Evolutionary conservation across 2,113 vertebrate species (phyloP).

Genomic region (Microcebus griseorufus): DNA sequence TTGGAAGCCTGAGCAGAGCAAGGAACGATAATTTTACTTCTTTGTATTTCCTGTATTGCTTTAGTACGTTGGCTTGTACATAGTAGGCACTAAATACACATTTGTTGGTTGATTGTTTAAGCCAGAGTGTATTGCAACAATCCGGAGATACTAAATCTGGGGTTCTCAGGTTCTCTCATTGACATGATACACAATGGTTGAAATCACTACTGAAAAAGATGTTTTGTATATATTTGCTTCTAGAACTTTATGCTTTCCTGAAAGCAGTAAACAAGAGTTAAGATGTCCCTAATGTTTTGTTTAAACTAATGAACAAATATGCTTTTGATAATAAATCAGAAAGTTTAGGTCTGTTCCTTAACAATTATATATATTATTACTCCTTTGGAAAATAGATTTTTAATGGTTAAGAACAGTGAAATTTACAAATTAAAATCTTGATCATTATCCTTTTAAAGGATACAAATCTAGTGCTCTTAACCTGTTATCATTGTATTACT

Average conservation of each 20-base stretch:
- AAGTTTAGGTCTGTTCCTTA: conserved; percentile 52
- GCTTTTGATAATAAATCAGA: conserved; percentile 56
- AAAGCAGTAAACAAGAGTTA: conserved; percentile 60
- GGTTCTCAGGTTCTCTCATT: conserved; percentile 37
- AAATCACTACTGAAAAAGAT: conserved; percentile 24
- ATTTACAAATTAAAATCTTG: conserved; percentile 73
- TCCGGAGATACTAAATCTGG: neutral
- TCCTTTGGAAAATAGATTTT: conserved; percentile 71
- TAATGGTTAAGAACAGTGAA: conserved; percentile 72
- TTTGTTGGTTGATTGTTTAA: conserved; percentile 26
- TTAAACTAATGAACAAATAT: conserved; percentile 66
- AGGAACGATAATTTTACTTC: conserved; percentile 23
- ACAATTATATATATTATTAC: conserved; percentile 57
- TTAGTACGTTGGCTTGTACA: conserved; percentile 59
- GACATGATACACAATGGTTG: conserved; percentile 35
- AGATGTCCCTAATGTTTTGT: conserved; percentile 47
- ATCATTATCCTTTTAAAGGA: conserved; percentile 39
- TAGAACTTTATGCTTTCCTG: conserved; percentile 58
- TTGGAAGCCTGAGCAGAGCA: conserved; percentile 48
- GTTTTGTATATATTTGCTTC: conserved; percentile 60
- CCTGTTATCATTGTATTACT: conserved; percentile 44
- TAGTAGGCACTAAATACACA: conserved; percentile 28
- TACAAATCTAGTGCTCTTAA: conserved; percentile 63
- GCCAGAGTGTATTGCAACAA: neutral
- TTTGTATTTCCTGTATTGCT: conserved; percentile 49